Evolutionary conservation across 37 sponge, comb jelly and placozoan genomes (phyloP), one percentile per base, ranked within the genome.

Genomic region (Spongilla lacustris): DNA sequence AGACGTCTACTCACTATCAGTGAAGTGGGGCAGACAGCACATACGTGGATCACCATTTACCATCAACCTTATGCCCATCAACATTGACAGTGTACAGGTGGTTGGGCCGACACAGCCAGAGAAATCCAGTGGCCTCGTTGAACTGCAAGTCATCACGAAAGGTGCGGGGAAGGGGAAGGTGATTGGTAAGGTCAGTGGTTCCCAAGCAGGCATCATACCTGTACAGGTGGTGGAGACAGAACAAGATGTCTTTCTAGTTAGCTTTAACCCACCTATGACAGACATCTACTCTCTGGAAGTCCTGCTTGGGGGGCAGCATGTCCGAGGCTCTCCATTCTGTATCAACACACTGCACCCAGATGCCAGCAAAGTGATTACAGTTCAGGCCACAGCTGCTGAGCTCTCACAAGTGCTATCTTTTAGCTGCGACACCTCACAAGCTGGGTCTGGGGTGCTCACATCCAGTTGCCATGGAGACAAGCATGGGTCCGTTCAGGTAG

Each of bases 41-140:
- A 69, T 93, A 30, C 71, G 67, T 23, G 87, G 90, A 1, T 93
- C 93, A 24, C 93, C 93, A 19, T 93, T 78, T 75, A 73, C 71
- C 19, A 78, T 93, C n/a, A 80, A 86, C 75, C 69, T 93, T 19
- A 77, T 72, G 29, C 93, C 91, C 25, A 50, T 86, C 0, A 24
- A 37, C 2, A 49, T 83, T 26, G 28, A 19, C 50, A 74, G 46
- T 10, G 94, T 94, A 19, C 73, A 33, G 27, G 88, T 76, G 36
- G 83, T 74, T 2, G 73, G 73, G 38, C 85, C 83, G 17, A 34
- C 29, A 24, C 21, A 69, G 8, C 78, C 83, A 30, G 24, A 67
- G 19, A 81, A 80, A 11, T 28, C 38, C 2, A 17, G 34, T 14
- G 79, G 73, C 9, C 72, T 71, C 33, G n/a, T 81, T 0, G 82